A percentile compares a stretch with the other conserved stretches of the same genome.
phyloP scores from a whole-genome alignment of 1,140 invertebrate species.

The Venturia canescens region DNA sequence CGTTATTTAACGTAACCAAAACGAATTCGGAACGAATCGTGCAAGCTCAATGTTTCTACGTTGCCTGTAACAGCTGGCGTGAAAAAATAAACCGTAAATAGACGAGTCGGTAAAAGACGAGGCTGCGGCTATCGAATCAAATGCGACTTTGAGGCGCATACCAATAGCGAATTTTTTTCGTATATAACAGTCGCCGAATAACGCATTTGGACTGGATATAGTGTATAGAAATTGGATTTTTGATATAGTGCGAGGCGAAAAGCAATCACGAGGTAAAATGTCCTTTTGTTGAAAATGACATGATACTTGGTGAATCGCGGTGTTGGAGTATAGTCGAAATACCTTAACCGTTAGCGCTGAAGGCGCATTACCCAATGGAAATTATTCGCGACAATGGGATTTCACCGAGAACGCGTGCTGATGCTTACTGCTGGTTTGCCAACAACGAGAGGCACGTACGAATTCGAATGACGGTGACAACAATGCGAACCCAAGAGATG shows the following conservation, averaged over 20 bases:
- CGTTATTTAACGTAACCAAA: background rate
- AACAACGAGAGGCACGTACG: conserved; percentile 31
- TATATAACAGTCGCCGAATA: background rate
- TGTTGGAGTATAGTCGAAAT: background rate
- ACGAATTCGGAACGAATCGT: background rate
- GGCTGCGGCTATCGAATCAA: too few species aligned
- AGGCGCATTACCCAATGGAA: conserved; percentile 37
- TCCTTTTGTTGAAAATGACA: background rate
- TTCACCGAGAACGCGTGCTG: background rate
- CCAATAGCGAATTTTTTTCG: background rate
- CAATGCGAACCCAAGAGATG: conserved; percentile 53
- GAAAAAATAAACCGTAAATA: too few species aligned
- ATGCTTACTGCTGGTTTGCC: conserved; percentile 14
- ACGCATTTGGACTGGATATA: too few species aligned
- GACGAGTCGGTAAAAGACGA: too few species aligned
- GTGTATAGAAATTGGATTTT: too few species aligned
- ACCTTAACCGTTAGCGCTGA: conserved; percentile 12
- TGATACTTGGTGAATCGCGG: conserved; percentile 24
- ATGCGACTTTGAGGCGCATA: too few species aligned
- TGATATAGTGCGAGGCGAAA: background rate
- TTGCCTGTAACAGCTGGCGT: background rate
- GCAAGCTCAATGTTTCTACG: background rate
- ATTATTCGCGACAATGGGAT: conserved; percentile 56
- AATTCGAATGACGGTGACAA: conserved; percentile 58
- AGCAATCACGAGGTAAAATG: background rate